Conservation (phyloP, 1,140 invertebrate species). For the Galleria mellonella region DNA sequence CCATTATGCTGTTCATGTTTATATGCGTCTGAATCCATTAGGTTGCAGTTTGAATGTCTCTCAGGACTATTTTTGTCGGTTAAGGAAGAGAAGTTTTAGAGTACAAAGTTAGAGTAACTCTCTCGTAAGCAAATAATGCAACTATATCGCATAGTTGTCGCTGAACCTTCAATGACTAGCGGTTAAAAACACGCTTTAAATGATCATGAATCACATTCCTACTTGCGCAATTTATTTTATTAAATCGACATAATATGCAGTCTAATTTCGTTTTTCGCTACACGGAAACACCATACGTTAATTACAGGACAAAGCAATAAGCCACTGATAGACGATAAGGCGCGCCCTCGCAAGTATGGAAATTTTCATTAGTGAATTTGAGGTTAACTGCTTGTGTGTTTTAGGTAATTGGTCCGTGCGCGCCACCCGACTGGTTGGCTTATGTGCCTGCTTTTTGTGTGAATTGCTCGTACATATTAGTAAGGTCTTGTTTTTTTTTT, state of each 20-base stretch:
- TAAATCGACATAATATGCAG: background rate
- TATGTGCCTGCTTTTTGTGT: slow-evolving; percentile 39
- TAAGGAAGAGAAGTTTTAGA: too few species aligned
- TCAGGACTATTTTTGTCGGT: too few species aligned
- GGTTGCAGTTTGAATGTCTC: too few species aligned
- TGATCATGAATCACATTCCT: too few species aligned
- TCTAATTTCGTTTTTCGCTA: slow-evolving; percentile 1
- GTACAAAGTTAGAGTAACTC: too few species aligned
- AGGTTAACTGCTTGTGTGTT: slow-evolving; percentile 55
- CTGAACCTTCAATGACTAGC: too few species aligned
- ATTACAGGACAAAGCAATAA: slow-evolving; percentile 55
- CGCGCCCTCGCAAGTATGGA: slow-evolving; percentile 42
- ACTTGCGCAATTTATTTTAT: too few species aligned
- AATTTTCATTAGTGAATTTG: slow-evolving; percentile 67
- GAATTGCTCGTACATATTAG: slow-evolving; percentile 27
- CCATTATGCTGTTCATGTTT: too few species aligned
- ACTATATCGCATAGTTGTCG: too few species aligned
- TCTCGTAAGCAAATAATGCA: too few species aligned
- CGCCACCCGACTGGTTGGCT: slow-evolving; percentile 26
- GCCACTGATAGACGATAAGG: slow-evolving; percentile 59
- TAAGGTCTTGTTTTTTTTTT: slow-evolving; percentile 14
- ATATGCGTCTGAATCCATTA: too few species aligned
- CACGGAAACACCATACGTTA: slow-evolving; percentile 42
- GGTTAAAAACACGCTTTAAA: too few species aligned
- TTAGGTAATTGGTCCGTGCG: slow-evolving; percentile 56